Evolutionary conservation across 2,888 invertebrate genomes (phyloP), one percentile per base, ranked within the genome.

Genomic region (Bedellia somnulentella): DNA sequence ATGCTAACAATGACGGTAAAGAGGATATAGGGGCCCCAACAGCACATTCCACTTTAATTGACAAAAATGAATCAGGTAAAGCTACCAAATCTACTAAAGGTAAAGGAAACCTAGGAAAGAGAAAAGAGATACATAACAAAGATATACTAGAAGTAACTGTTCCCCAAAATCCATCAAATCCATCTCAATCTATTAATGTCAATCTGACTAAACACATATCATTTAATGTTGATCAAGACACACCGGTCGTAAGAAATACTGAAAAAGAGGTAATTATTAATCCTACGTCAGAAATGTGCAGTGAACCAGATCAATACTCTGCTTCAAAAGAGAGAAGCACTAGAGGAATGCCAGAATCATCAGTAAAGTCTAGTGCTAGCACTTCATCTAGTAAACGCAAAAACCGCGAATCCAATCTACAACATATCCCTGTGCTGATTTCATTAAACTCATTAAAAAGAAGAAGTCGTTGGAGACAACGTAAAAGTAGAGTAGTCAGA

Each of bases 41-140:
- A 17, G 78, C 79, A 27, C 78, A 80, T 42, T 80, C 80, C 4
- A 80, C 80, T 22, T 79, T 78, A 16, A 31, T 64, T 34, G 71
- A 75, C 21, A 53, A 46, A 45, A 58, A 61, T 4, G 28, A n/a
- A 13, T 5, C 15, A 24, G 36, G 23, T 24, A 62, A 58, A 44
- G 17, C 35, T 5, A 18, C 5, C 9, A 6, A 5, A 5, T 9
- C 18, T 9, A 18, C 5, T 6, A 18, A 18, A 9, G 18, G 18
- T 18, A 18, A 18, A 18, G 18, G 18, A 9, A 68, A 63, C 47
- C 9, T 22, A 17, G 34, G 24, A 12, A 67, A 56, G 42, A 70
- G 62, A 42, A 64, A 63, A n/a, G 70, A 54, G 41, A 50, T 71
- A 21, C 52, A 57, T 35, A 59, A 63, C 32, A 70, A 54, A 43